Evolutionary conservation across 2,113 vertebrate genomes (phyloP).

Genomic region (Cairina moschata): DNA sequence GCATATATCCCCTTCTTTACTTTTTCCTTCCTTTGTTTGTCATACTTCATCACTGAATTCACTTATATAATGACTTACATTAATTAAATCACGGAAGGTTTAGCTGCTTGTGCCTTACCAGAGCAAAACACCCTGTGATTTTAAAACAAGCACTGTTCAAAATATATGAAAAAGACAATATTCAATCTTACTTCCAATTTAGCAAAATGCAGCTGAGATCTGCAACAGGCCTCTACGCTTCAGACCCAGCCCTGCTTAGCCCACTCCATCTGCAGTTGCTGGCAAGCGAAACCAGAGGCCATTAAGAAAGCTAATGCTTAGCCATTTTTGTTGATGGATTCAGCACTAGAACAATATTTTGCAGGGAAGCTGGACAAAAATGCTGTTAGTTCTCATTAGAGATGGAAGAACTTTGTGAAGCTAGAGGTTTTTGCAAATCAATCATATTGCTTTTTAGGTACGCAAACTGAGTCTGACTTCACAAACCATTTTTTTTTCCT

Average conservation of each 20-base stretch:
- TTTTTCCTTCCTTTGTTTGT: not conserved
- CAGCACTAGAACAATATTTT: conserved; percentile 70
- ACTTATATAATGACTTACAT: not conserved
- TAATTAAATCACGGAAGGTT: not conserved
- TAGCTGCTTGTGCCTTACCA: not conserved
- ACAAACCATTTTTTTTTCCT: conserved; percentile 50
- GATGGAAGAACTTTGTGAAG: conserved; percentile 66
- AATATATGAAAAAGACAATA: not conserved
- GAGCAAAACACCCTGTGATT: not conserved
- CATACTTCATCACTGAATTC: not conserved
- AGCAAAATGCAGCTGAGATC: conserved; percentile 44
- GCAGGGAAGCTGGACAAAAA: conserved; percentile 68
- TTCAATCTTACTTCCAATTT: not conserved
- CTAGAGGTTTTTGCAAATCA: conserved; percentile 70
- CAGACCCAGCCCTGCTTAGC: conserved; percentile 47
- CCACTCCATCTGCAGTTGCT: conserved; percentile 65
- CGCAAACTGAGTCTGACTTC: conserved; percentile 66
- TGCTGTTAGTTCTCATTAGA: conserved; percentile 71
- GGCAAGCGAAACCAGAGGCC: conserved; percentile 63
- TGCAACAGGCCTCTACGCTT: not conserved
- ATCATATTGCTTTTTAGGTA: conserved; percentile 70
- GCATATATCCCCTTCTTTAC: not conserved
- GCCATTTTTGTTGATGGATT: conserved; percentile 74
- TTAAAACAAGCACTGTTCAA: not conserved
- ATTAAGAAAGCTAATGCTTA: conserved; percentile 71